Conservation (phyloP, 2,113 vertebrate species). For the Pomatorhinus ruficollis region DNA sequence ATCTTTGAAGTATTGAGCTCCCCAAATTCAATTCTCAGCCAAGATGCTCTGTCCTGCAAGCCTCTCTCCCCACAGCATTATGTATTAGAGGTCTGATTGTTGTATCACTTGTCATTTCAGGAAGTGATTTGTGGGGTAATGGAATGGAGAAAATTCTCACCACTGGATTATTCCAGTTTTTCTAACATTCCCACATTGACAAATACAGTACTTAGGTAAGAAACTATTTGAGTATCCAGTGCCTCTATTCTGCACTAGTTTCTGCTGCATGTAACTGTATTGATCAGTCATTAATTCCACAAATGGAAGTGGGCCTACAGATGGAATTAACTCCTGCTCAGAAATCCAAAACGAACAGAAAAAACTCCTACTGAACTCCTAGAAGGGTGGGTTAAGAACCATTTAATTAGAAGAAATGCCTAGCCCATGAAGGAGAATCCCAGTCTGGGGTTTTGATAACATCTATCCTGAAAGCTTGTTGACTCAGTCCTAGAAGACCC, state of each 20-base stretch:
- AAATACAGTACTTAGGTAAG: slow-evolving; percentile 73
- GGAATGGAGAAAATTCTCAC: slow-evolving; percentile 83
- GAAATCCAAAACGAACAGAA: neutral
- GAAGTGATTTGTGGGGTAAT: slow-evolving; percentile 81
- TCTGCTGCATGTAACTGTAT: neutral
- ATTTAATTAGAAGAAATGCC: neutral
- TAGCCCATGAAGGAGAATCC: neutral
- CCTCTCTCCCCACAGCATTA: neutral
- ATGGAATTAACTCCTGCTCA: neutral
- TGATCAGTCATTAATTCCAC: neutral
- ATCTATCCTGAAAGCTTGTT: neutral
- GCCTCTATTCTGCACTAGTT: neutral
- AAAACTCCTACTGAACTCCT: neutral
- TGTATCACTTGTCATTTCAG: slow-evolving; percentile 69
- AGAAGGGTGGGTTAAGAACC: neutral
- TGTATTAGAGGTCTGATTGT: neutral
- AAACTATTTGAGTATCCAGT: neutral
- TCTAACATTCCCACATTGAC: slow-evolving; percentile 24
- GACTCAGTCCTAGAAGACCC: neutral
- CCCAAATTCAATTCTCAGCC: neutral
- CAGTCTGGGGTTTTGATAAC: neutral
- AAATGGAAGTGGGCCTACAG: neutral
- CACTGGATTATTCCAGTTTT: slow-evolving; percentile 59
- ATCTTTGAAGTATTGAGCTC: neutral
- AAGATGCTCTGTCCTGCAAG: neutral